Evolutionary conservation across 2,797 vertebrate genomes (phyloP), one percentile per base, ranked within the genome.

Genomic region (Syngnathus acus): DNA sequence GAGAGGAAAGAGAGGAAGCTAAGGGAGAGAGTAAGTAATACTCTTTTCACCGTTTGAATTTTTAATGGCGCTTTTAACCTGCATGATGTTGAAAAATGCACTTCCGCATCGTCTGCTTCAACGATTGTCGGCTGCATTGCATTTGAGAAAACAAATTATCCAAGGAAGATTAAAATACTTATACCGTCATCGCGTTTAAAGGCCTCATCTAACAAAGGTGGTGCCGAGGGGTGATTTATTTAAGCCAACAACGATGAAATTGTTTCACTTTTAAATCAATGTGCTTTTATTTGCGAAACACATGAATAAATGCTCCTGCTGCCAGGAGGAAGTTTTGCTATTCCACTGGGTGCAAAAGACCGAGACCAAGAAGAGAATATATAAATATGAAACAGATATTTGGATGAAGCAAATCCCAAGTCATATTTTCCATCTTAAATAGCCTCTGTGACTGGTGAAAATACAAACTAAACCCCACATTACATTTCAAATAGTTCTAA

Each of bases 1-100:
- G 94, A 96, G 83, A 85, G 94, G 70, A 93, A 93, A 77, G 93
- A 95, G 78, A 91, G 92, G 81, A 95, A 96, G 63, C 87, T 94
- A 39, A 78, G 87, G 69, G 92, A 94, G 65, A 88, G 87, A 85
- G 93, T 95, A 77, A 90, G 90, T 78, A 8, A 23, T 57, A 26
- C 43, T 55, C 1, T 59, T 47, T 3, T 45, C 10, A 19, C 37
- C 11, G 21, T 50, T 47, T 64, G 8, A 10, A 48, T 32, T 3
- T 14, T 64, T 50, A 32, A 47, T 23, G 23, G 21, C 32, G 7
- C 62, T 4, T 1, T n/a, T 62, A 43, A 43, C 19, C 5, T 43
- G 42, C 2, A 19, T 23, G 39, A 40, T 42, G 40, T 19, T 17
- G 59, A 42, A 40, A 61, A 61, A 9, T 61, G n/a, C 40, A 43